Evolutionary conservation across 2,113 vertebrate genomes (phyloP).

Genomic region (Gopherus flavomarginatus): DNA sequence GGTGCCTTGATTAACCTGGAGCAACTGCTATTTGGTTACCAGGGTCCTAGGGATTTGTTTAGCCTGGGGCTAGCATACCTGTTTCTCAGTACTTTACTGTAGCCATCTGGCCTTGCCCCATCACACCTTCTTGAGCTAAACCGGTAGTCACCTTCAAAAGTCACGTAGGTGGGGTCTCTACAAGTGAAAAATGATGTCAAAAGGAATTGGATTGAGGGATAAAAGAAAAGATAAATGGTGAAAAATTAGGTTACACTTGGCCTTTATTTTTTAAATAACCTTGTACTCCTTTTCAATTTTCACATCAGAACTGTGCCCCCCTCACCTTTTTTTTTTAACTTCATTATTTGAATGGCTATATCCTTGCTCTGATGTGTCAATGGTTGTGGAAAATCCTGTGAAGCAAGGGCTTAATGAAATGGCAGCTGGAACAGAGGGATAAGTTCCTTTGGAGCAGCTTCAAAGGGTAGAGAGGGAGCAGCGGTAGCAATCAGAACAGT

Average conservation of each 20-base stretch:
- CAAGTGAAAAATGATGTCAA: background rate
- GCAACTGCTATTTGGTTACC: too few relatives aligned
- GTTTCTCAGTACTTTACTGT: too few relatives aligned
- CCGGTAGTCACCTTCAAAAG: background rate
- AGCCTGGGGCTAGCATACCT: too few relatives aligned
- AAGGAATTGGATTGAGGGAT: background rate
- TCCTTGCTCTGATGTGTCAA: slow-evolving; percentile 79
- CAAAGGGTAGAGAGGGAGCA: slow-evolving; percentile 67
- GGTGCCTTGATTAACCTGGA: too few relatives aligned
- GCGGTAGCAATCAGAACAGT: slow-evolving; percentile 60
- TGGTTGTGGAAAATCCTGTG: slow-evolving; percentile 79
- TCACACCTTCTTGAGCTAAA: background rate
- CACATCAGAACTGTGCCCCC: background rate
- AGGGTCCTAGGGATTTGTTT: too few relatives aligned
- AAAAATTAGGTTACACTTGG: background rate
- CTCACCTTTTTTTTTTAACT: background rate
- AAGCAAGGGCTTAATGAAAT: slow-evolving; percentile 79
- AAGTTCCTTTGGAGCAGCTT: slow-evolving; percentile 81
- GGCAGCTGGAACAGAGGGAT: slow-evolving; percentile 80
- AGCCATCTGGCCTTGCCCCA: too few relatives aligned
- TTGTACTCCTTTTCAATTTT: slow-evolving; percentile 71
- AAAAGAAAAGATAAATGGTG: background rate
- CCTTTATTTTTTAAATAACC: slow-evolving; percentile 68
- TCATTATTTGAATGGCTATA: slow-evolving; percentile 78
- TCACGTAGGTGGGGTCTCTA: background rate